Percentiles rank a stretch among this genome's conserved stretches.
Evolutionary conservation across 2,113 vertebrate genomes (phyloP).

Genomic region (Alces alces): DNA sequence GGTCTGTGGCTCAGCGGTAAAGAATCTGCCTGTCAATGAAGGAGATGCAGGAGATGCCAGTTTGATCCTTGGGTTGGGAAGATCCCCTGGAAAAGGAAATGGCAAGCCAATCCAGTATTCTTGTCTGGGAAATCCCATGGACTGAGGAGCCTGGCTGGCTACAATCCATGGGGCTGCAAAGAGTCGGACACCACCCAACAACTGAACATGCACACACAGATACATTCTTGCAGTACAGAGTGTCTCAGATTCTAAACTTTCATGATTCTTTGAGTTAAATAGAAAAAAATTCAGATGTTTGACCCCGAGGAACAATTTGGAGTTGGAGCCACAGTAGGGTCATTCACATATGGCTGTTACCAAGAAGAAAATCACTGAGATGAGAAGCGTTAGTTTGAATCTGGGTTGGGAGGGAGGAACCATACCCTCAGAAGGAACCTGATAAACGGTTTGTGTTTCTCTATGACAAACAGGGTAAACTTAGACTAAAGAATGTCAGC

Average conservation of each 20-base stretch:
- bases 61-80: background rate
- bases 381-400: background rate
- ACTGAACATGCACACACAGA: background rate
- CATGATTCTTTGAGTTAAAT: background rate
- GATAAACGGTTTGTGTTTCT: background rate
- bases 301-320: background rate
- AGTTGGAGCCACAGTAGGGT: background rate
- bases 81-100: background rate
- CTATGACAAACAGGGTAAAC: background rate
- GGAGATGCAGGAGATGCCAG: background rate
- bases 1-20: background rate
- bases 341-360: background rate
- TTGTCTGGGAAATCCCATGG: background rate
- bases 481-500: slow-evolving; percentile 53
- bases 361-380: background rate
- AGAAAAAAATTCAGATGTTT: background rate
- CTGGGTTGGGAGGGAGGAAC: background rate
- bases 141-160: background rate
- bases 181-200: background rate
- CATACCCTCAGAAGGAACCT: background rate
- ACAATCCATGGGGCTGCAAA: background rate
- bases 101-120: background rate
- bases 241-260: background rate
- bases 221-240: background rate
- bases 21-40: background rate